Evolutionary conservation across 2,797 vertebrate genomes (phyloP).

Genomic region (Scleropages formosus): DNA sequence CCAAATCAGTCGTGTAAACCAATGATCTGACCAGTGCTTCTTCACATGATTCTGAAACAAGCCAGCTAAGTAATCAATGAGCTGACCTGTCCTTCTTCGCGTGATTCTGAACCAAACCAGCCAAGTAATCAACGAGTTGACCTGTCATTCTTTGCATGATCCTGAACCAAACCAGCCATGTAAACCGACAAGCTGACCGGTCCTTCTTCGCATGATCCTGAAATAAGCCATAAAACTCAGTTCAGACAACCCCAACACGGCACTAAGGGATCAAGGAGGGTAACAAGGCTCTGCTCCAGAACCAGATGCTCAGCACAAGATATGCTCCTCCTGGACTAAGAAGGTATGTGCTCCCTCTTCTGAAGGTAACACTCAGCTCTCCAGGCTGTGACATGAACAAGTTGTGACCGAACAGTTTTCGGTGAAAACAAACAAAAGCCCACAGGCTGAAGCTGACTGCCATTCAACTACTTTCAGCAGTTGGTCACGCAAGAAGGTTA

Average conservation of each 20-base stretch:
- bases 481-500: slow-evolving; percentile 16
- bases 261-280: background rate
- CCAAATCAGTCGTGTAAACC: background rate
- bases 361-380: too few relatives aligned
- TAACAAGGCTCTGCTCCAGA: background rate
- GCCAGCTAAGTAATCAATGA: background rate
- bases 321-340: too few relatives aligned
- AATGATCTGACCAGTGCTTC: background rate
- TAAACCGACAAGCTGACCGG: background rate
- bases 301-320: background rate
- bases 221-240: background rate
- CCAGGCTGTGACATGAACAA: background rate
- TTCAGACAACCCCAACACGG: background rate
- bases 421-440: background rate
- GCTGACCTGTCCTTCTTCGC: background rate
- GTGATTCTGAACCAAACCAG: too few relatives aligned
- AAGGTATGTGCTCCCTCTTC: too few relatives aligned
- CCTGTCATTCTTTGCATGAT: background rate
- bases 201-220: background rate
- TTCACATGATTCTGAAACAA: background rate
- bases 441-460: slow-evolving; percentile 11
- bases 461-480: slow-evolving; percentile 18
- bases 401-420: background rate
- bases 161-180: background rate
- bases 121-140: background rate